phyloP scores from a whole-genome alignment of 2,888 invertebrate species.

The Craniophora ligustri region DNA sequence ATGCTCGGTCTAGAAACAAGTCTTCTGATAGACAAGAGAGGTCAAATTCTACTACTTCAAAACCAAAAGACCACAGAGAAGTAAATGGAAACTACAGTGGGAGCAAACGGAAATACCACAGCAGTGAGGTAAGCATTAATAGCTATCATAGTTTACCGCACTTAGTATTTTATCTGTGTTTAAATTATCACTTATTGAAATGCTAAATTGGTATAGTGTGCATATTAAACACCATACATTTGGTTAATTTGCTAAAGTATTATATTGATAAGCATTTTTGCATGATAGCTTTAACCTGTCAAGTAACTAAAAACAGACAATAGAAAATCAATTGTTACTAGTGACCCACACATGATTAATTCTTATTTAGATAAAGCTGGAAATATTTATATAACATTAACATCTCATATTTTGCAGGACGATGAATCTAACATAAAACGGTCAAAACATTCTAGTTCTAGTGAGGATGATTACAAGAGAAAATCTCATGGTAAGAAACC shows the following conservation, averaged over 20 bases:
- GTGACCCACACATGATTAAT: no score
- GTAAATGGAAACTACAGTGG: constrained; percentile 76
- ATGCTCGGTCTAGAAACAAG: constrained; percentile 62
- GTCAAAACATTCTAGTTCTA: constrained; percentile 68
- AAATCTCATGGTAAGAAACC: constrained; percentile 64
- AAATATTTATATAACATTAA: no score
- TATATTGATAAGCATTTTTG: no score
- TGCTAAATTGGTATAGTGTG: no score
- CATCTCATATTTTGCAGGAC: constrained; percentile 64
- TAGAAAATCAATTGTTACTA: no score
- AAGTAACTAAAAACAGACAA: no score
- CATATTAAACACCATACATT: not conserved
- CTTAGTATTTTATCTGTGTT: constrained; percentile 33
- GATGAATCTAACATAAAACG: constrained; percentile 74
- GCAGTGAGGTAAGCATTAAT: constrained; percentile 76
- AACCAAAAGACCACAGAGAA: constrained; percentile 58
- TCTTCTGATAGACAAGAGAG: constrained; percentile 60
- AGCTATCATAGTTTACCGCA: not conserved
- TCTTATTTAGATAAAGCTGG: no score
- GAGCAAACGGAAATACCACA: constrained; percentile 75
- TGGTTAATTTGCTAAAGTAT: not conserved
- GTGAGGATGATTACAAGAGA: constrained; percentile 67
- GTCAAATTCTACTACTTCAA: constrained; percentile 50
- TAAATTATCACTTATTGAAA: constrained; percentile 11
- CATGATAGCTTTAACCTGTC: no score